phyloP scores from a whole-genome alignment of 1,140 invertebrate species.

The Cryptotermes secundus region DNA sequence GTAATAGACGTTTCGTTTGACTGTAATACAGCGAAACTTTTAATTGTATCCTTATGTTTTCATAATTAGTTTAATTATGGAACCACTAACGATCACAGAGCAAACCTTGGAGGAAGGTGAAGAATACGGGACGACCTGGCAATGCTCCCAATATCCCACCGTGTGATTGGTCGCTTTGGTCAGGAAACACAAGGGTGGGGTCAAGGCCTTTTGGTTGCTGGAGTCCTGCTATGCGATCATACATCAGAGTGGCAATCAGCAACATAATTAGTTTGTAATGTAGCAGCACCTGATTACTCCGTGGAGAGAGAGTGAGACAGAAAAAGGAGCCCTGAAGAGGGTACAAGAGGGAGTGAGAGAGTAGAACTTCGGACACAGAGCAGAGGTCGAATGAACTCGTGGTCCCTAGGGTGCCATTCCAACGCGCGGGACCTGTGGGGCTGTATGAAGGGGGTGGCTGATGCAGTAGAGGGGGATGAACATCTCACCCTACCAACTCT shows the following conservation, averaged over 20 bases:
- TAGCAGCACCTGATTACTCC: constrained; percentile 32
- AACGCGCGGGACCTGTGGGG: background rate
- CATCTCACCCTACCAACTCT: background rate
- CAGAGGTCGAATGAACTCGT: constrained; percentile 14
- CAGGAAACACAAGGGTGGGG: too few species aligned
- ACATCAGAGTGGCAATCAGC: constrained; percentile 35
- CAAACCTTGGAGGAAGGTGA: background rate
- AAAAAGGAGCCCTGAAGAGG: background rate
- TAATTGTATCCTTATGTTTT: too few species aligned
- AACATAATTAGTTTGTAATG: constrained; percentile 36
- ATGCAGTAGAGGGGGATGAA: background rate
- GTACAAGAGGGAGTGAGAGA: background rate
- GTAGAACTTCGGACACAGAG: background rate
- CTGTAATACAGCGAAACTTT: too few species aligned
- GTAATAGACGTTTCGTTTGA: too few species aligned
- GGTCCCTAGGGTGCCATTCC: background rate
- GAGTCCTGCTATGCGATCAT: constrained; percentile 11
- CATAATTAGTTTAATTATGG: too few species aligned
- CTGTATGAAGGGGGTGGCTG: constrained; percentile 1
- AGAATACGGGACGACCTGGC: background rate
- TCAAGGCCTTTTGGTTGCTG: background rate
- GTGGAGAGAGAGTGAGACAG: constrained; percentile 13
- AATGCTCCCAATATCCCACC: background rate
- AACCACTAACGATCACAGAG: background rate
- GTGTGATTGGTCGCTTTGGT: background rate